phyloP scores from a whole-genome alignment of 92 coral and sea anemone genomes.

The Porites cylindrica region DNA sequence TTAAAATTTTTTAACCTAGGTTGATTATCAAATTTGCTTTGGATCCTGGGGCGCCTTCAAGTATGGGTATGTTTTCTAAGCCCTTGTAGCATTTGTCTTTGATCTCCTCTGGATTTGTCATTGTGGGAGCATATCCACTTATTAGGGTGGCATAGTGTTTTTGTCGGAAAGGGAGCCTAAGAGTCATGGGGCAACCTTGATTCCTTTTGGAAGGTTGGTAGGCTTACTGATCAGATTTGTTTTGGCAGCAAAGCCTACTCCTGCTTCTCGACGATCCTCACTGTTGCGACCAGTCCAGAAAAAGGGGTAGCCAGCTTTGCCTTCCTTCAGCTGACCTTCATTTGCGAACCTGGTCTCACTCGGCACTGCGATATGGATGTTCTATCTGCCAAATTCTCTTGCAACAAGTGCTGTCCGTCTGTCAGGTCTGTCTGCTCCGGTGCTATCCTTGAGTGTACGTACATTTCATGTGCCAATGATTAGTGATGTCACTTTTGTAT shows the following conservation, averaged over 20 bases:
- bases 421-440: slow-evolving; percentile 43
- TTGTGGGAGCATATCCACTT: slow-evolving; percentile 71
- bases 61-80: not conserved
- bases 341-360: slow-evolving; percentile 56
- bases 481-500: slow-evolving; percentile 16
- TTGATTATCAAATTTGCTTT: too few species aligned
- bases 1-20: not conserved
- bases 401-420: slow-evolving; percentile 64
- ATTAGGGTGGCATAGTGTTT: slow-evolving; percentile 47
- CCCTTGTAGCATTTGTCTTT: slow-evolving; percentile 63
- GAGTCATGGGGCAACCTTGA: slow-evolving; percentile 55
- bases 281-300: slow-evolving; percentile 9
- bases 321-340: slow-evolving; percentile 56
- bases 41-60: slow-evolving; percentile 18
- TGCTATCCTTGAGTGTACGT: slow-evolving; percentile 49
- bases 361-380: slow-evolving; percentile 57
- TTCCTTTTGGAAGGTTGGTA: slow-evolving; percentile 25
- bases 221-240: too few species aligned
- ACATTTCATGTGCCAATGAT: not conserved
- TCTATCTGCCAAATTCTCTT: slow-evolving; percentile 44
- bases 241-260: too few species aligned
- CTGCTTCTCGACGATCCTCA: too few species aligned
- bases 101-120: slow-evolving; percentile 64
- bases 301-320: slow-evolving; percentile 55
- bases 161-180: slow-evolving; percentile 42